Percentiles rank a stretch among this genome's conserved stretches.
Conservation (phyloP, 2,113 vertebrate genomes). For the Cygnus atratus region DNA sequence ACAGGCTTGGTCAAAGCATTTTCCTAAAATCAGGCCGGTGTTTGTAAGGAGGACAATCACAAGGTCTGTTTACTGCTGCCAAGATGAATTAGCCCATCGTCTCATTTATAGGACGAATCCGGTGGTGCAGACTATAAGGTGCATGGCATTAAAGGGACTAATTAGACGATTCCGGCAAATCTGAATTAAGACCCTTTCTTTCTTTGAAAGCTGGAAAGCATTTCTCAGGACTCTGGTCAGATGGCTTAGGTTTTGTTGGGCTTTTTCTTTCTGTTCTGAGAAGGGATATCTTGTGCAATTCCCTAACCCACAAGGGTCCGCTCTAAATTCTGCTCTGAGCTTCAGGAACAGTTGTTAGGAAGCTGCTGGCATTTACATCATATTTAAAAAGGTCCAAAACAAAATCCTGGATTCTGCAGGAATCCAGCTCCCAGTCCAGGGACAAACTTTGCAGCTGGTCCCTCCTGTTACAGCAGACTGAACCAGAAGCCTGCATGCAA, state of each 20-base stretch:
- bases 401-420: conserved; percentile 39
- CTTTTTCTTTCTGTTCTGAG: conserved; percentile 30
- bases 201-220: conserved; percentile 48
- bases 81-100: conserved; percentile 66
- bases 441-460: conserved; percentile 49
- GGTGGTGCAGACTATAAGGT: conserved; percentile 51
- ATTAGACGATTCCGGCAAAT: conserved; percentile 65
- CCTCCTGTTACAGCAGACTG: background rate
- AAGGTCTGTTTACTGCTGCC: conserved; percentile 60
- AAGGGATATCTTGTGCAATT: conserved; percentile 33
- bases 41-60: conserved; percentile 54
- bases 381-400: conserved; percentile 19
- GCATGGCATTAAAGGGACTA: conserved; percentile 50
- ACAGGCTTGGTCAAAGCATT: background rate
- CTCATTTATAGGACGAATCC: conserved; percentile 56
- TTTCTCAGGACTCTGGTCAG: conserved; percentile 38
- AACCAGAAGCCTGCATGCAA: conserved; percentile 32
- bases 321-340: conserved; percentile 26
- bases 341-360: conserved; percentile 52
- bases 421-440: conserved; percentile 30
- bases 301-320: conserved; percentile 16
- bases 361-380: conserved; percentile 52
- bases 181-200: conserved; percentile 57
- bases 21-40: conserved; percentile 50
- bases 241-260: conserved; percentile 38